Evolutionary conservation across 1,140 invertebrate species (phyloP), one percentile per base, ranked within the genome.

Genomic region (Pseudomyrmex pallidus): DNA sequence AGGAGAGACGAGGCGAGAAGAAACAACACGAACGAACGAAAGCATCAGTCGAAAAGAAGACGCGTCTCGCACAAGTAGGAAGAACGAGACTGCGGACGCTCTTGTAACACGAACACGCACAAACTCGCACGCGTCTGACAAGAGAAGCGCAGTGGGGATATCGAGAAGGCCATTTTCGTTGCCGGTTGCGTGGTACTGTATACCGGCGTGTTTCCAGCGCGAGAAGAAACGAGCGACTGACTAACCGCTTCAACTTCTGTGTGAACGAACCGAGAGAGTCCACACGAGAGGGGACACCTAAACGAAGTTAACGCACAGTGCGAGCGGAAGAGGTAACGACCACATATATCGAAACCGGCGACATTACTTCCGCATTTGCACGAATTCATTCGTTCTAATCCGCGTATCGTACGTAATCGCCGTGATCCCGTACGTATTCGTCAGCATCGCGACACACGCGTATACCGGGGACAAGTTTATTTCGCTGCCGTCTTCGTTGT

Each of bases 121-220:
- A 67, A 85, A 72, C 59, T 35, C 44, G 57, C 52, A 67, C 74
- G 82, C 54, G 44, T 48, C 46, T n/a, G 76, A 12, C 54, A 20
- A 35, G 50, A 20, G 17, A 20, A 35, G 73, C 83, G 46, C 85
- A 87, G 86, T 80, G 74, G 82, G 70, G 67, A 87, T 87, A 87
- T 84, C 86, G 74, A 59, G 85, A 87, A 87, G 85, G 82, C 85
- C 86, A 85, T 87, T 87, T 87, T 87, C 74, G 70, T 84, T 54
- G 85, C 74, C 85, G 86, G 85, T 84, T 66, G 72, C 80, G 66
- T 17, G 56, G 59, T 63, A 84, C 67, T 48, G 64, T 67, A 72
- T 70, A 61, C 67, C 85, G 70, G 85, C 86, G 86, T 77, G 85
- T 72, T 56, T 73, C 15, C 44, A 35, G 46, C 56, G 35, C 48